These are phyloP conservation scores for Cantharis rustica DNA, from an alignment of 2,888 invertebrate species.

Conservation along the genomic window DNA sequence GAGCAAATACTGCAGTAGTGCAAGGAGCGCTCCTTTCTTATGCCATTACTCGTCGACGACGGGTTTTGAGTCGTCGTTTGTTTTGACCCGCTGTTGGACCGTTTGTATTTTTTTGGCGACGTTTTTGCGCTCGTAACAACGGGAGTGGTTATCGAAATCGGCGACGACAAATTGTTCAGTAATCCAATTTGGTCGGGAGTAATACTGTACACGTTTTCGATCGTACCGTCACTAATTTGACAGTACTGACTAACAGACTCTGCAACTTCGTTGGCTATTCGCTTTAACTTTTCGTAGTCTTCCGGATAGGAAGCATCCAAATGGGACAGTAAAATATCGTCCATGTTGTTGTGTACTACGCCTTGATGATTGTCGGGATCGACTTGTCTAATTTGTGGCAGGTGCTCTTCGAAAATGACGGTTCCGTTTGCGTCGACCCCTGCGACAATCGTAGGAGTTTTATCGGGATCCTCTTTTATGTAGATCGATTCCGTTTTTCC, in stretches of 20 bases:
- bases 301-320: conserved; percentile 73
- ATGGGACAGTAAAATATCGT: conserved; percentile 72
- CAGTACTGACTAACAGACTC: conserved; percentile 77
- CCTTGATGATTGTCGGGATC: conserved; percentile 45
- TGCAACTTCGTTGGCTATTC: conserved; percentile 81
- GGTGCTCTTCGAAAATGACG: conserved; percentile 46
- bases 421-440: conserved; percentile 53
- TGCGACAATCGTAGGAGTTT: conserved; percentile 53
- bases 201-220: conserved; percentile 62
- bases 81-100: conserved; percentile 56
- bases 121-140: conserved; percentile 67
- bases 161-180: conserved; percentile 50
- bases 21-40: conserved; percentile 82
- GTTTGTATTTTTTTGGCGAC: conserved; percentile 72
- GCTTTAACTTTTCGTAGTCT: conserved; percentile 83
- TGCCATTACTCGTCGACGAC: conserved; percentile 71
- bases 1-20: conserved; percentile 93
- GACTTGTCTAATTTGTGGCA: conserved; percentile 56
- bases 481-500: conserved; percentile 55
- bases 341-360: conserved; percentile 69
- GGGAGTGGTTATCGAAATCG: conserved; percentile 60
- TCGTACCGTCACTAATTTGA: conserved; percentile 58
- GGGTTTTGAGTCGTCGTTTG: conserved; percentile 53
- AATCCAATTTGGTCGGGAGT: conserved; percentile 51
- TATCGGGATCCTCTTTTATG: conserved; percentile 49